Conservation (phyloP, 1,140 invertebrate species). For the Diachasma alloeum region DNA sequence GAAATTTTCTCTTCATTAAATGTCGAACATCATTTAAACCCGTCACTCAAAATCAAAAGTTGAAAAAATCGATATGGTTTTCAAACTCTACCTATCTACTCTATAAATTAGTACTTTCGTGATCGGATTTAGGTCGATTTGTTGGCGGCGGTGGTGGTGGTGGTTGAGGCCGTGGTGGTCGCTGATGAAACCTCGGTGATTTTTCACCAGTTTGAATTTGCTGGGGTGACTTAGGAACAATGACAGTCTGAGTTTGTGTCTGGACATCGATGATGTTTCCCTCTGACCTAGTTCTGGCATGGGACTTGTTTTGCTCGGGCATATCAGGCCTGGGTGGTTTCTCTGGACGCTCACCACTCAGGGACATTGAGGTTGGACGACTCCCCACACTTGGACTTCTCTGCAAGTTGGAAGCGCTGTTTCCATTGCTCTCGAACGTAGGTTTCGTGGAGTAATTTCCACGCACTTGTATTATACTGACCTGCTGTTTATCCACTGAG, state of each 20-base stretch:
- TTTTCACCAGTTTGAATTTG: slow-evolving; percentile 39
- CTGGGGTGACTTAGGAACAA: slow-evolving; percentile 50
- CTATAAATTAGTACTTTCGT: slow-evolving; percentile 65
- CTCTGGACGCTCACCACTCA: slow-evolving; percentile 57
- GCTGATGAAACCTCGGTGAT: slow-evolving; percentile 56
- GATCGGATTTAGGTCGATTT: slow-evolving; percentile 50
- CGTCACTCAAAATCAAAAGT: not conserved
- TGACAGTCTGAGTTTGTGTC: slow-evolving; percentile 50
- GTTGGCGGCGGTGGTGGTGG: slow-evolving; percentile 61
- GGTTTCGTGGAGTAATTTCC: slow-evolving; percentile 46
- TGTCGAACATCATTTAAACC: not conserved
- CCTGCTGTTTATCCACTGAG: slow-evolving; percentile 75
- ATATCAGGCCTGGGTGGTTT: slow-evolving; percentile 59
- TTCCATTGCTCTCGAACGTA: slow-evolving; percentile 55
- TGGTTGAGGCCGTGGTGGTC: slow-evolving; percentile 61
- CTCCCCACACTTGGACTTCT: slow-evolving; percentile 62
- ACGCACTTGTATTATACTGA: slow-evolving; percentile 72
- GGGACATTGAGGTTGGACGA: slow-evolving; percentile 55
- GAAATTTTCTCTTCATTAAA: not conserved
- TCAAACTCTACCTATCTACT: not conserved
- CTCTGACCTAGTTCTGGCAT: slow-evolving; percentile 63
- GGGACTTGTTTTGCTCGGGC: slow-evolving; percentile 53
- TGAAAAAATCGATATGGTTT: too few relatives aligned
- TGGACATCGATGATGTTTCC: slow-evolving; percentile 65
- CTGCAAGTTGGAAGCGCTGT: slow-evolving; percentile 59